Evolutionary conservation across 1,140 invertebrate species (phyloP).

Genomic region (Atta texana): DNA sequence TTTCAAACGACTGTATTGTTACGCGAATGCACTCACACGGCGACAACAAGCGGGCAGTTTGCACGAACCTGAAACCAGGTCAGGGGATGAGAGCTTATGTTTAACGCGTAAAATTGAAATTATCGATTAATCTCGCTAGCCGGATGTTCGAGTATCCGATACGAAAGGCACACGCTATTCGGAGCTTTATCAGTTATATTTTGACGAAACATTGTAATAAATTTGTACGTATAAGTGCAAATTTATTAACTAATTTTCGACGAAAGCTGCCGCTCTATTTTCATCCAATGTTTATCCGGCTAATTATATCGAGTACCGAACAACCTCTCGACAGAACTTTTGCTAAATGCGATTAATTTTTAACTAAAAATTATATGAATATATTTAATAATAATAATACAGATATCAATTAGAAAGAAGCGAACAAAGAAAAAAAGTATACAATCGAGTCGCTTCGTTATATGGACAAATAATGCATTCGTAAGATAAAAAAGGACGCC

Average conservation of each 20-base stretch:
- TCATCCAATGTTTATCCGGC: slow-evolving; percentile 21
- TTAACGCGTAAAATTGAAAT: slow-evolving; percentile 82
- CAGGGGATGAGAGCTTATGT: slow-evolving; percentile 76
- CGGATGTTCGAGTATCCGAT: slow-evolving; percentile 69
- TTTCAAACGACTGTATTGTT: slow-evolving; percentile 73
- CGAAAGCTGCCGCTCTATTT: slow-evolving; percentile 4
- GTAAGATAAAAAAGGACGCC: slow-evolving; percentile 6
- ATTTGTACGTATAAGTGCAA: slow-evolving; percentile 40
- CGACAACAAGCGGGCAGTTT: slow-evolving; percentile 62
- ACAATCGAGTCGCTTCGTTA: background rate
- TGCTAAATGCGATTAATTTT: background rate
- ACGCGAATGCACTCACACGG: slow-evolving; percentile 66
- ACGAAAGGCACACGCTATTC: slow-evolving; percentile 44
- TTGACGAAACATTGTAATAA: slow-evolving; percentile 40
- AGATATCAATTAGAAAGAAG: slow-evolving; percentile 27
- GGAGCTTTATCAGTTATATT: slow-evolving; percentile 52
- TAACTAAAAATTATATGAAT: background rate
- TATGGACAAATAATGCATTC: slow-evolving; percentile 6
- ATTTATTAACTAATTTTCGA: slow-evolving; percentile 43
- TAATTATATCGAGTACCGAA: slow-evolving; percentile 33
- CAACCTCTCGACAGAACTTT: slow-evolving; percentile 13
- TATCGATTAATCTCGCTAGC: slow-evolving; percentile 81
- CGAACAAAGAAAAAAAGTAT: too few species aligned
- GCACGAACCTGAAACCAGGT: slow-evolving; percentile 74
- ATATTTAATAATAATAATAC: slow-evolving; percentile 1